A percentile compares a stretch with the other conserved stretches of the same genome.
Evolutionary conservation across 2,888 invertebrate species (phyloP).

Genomic region (Lepidocyrtoides sp.): DNA sequence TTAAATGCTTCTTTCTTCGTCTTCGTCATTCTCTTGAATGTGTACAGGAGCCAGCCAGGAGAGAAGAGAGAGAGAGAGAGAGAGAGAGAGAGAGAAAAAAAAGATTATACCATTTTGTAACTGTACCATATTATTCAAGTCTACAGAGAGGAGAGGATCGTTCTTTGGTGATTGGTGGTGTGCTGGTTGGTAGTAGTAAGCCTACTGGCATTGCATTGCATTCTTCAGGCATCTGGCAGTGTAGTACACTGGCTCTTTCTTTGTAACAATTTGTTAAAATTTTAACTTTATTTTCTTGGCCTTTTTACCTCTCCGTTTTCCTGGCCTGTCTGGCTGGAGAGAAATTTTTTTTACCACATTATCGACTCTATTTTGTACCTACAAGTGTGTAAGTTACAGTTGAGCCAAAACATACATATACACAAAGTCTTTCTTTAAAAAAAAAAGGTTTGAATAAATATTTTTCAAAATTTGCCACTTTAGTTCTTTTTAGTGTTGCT

Average conservation of each 20-base stretch:
- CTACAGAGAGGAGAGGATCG: conserved; percentile 55
- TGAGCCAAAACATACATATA: too few species aligned
- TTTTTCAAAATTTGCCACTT: too few species aligned
- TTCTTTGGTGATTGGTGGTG: conserved; percentile 55
- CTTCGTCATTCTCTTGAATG: neutral
- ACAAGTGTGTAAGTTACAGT: neutral
- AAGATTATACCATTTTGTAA: conserved; percentile 57
- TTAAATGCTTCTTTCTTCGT: conserved; percentile 24
- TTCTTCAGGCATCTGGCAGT: conserved; percentile 75
- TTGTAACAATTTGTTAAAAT: conserved; percentile 57
- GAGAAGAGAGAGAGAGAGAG: too few species aligned
- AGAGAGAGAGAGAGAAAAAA: too few species aligned
- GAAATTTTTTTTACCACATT: conserved; percentile 54
- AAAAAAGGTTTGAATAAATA: neutral
- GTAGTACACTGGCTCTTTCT: conserved; percentile 62
- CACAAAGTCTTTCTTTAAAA: conserved; percentile 39
- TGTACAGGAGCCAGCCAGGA: conserved; percentile 6
- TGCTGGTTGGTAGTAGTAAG: conserved; percentile 46
- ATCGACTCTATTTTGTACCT: neutral
- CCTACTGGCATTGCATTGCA: conserved; percentile 69
- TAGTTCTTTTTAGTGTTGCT: too few species aligned
- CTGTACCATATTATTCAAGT: conserved; percentile 48
- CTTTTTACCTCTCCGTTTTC: conserved; percentile 65
- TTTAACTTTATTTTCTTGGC: conserved; percentile 60
- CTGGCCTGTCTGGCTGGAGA: conserved; percentile 58